These are phyloP conservation scores for Gyrodactylus bullatarudis DNA, from an alignment of 1,140 invertebrate genomes.

Conservation along the genomic window DNA sequence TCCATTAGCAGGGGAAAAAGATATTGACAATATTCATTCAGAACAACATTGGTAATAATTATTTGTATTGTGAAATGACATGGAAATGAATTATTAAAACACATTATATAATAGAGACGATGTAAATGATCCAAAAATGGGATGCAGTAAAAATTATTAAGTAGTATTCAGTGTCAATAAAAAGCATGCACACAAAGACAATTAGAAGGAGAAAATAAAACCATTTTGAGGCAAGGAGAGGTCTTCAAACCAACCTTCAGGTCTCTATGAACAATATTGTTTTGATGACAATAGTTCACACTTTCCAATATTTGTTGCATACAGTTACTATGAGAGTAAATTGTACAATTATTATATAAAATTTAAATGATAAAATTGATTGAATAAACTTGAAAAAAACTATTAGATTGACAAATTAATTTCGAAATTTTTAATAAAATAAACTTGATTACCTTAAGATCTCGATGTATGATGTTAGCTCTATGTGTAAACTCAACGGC, in stretches of 20 bases:
- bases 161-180: too few species aligned
- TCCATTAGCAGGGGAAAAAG: too few species aligned
- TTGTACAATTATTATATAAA: background rate
- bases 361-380: background rate
- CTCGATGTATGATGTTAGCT: constrained; percentile 45
- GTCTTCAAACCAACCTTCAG: background rate
- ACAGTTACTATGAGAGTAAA: constrained; percentile 6
- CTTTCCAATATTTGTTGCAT: constrained; percentile 7
- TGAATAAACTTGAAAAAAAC: background rate
- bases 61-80: too few species aligned
- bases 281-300: constrained; percentile 16
- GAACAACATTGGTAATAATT: too few species aligned
- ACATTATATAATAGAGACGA: too few species aligned
- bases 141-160: too few species aligned
- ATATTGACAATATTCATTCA: too few species aligned
- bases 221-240: too few species aligned
- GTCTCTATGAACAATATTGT: constrained; percentile 25
- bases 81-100: too few species aligned
- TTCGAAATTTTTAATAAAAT: background rate
- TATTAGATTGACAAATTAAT: background rate
- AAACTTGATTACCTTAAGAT: constrained; percentile 17
- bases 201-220: background rate
- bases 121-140: too few species aligned
- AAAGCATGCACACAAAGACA: background rate
- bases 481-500: constrained; percentile 15